Conservation (phyloP, 2,113 vertebrate species). For the Cebidichthys violaceus region DNA sequence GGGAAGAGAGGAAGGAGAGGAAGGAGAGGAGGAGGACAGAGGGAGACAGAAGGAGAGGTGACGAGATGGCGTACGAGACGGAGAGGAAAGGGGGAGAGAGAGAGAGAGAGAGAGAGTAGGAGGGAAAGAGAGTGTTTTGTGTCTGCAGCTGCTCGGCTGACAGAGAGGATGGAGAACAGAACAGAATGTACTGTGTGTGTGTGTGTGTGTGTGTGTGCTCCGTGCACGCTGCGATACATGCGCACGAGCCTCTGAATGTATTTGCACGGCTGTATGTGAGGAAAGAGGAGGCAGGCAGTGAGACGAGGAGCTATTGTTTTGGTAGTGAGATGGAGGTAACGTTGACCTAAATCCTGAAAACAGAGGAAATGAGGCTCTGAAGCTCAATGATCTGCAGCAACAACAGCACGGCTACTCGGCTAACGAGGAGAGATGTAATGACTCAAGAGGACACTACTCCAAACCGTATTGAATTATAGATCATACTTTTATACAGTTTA, state of each 20-base stretch:
- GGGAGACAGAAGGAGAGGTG: constrained; percentile 30
- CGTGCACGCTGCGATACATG: not conserved
- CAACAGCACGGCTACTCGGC: constrained; percentile 27
- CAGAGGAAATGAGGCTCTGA: constrained; percentile 49
- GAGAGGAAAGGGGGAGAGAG: constrained; percentile 29
- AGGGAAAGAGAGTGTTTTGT: constrained; percentile 47
- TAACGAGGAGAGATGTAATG: constrained; percentile 37
- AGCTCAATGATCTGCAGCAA: constrained; percentile 27
- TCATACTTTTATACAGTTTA: constrained; percentile 2
- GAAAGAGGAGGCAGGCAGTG: constrained; percentile 6
- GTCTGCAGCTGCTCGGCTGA: constrained; percentile 64
- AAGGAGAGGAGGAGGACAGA: constrained; percentile 26
- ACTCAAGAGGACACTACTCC: constrained; percentile 10
- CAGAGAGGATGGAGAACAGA: constrained; percentile 48
- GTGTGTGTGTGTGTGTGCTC: not conserved
- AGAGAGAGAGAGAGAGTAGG: constrained; percentile 4
- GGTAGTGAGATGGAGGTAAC: constrained; percentile 37
- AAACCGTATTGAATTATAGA: constrained; percentile 18
- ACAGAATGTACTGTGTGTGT: constrained; percentile 41
- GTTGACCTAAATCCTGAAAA: constrained; percentile 64
- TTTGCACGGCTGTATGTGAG: constrained; percentile 25
- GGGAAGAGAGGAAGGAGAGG: constrained; percentile 27
- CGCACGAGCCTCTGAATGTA: not conserved
- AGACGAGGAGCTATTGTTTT: constrained; percentile 48
- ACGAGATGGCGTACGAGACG: not conserved